Conservation (phyloP, 2,797 vertebrate species). For the Pantherophis vulpinus region DNA sequence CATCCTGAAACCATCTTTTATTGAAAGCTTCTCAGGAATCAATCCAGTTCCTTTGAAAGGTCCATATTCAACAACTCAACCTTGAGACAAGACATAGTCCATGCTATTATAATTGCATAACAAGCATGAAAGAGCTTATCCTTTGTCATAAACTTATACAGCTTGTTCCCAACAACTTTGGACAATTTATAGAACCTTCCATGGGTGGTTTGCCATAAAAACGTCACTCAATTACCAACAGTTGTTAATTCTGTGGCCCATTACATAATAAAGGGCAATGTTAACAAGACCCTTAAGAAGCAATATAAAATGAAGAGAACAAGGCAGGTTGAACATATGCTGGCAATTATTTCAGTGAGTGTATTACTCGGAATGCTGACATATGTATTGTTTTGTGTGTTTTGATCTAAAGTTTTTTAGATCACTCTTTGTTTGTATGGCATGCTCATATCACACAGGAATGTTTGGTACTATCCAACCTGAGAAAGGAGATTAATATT, state of each 20-base stretch:
- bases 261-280: conserved; percentile 53
- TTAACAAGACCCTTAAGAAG: conserved; percentile 4
- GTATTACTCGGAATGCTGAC: too few relatives aligned
- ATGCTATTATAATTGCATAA: conserved; percentile 29
- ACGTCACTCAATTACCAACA: conserved; percentile 37
- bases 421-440: not conserved
- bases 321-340: not conserved
- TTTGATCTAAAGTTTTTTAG: not conserved
- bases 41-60: conserved; percentile 28
- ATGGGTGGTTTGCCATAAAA: conserved; percentile 45
- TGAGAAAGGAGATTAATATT: not conserved
- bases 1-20: conserved; percentile 42
- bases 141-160: conserved; percentile 37
- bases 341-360: too few relatives aligned
- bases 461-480: not conserved
- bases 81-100: not conserved
- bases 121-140: conserved; percentile 37
- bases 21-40: conserved; percentile 50
- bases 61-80: conserved; percentile 7
- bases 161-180: not conserved
- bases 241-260: conserved; percentile 51
- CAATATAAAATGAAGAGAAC: not conserved
- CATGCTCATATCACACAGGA: not conserved
- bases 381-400: not conserved
- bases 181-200: conserved; percentile 48